Percentiles rank a stretch among this genome's conserved stretches.
These are phyloP conservation scores for Peromyscus melanophrys DNA, from an alignment of 2,797 vertebrate species.

Conservation along the genomic window DNA sequence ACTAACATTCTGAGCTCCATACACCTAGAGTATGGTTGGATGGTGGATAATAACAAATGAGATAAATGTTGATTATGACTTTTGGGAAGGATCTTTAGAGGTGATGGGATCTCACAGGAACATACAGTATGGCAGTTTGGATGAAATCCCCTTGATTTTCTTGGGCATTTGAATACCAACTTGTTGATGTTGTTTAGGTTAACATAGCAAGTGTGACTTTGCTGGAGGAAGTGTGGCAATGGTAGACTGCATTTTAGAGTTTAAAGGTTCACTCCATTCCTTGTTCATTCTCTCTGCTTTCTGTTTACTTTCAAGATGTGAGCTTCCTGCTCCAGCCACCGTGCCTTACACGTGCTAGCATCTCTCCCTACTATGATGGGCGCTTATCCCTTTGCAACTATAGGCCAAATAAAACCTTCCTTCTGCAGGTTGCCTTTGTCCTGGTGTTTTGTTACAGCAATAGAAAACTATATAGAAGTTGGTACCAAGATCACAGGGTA, in stretches of 20 bases:
- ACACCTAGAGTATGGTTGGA: neutral
- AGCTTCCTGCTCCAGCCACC: neutral
- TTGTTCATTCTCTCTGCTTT: neutral
- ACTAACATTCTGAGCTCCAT: neutral
- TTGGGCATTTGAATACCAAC: neutral
- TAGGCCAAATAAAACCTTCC: neutral
- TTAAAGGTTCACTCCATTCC: neutral
- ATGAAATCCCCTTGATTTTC: neutral
- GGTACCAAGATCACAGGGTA: neutral
- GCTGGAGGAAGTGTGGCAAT: neutral
- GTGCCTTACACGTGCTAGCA: neutral
- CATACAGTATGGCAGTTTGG: neutral
- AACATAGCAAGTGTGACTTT: neutral
- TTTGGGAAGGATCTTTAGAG: neutral
- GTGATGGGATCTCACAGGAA: neutral
- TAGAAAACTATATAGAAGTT: neutral
- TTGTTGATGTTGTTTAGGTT: neutral
- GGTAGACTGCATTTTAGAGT: neutral
- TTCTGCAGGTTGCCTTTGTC: too few species aligned
- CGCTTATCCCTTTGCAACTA: neutral
- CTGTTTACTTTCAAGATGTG: neutral
- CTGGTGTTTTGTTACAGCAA: neutral
- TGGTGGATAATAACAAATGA: too few species aligned
- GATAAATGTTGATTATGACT: neutral
- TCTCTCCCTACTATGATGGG: neutral